Conservation (phyloP, 2,888 invertebrate species). For the Zygothrica quintamaculata region DNA sequence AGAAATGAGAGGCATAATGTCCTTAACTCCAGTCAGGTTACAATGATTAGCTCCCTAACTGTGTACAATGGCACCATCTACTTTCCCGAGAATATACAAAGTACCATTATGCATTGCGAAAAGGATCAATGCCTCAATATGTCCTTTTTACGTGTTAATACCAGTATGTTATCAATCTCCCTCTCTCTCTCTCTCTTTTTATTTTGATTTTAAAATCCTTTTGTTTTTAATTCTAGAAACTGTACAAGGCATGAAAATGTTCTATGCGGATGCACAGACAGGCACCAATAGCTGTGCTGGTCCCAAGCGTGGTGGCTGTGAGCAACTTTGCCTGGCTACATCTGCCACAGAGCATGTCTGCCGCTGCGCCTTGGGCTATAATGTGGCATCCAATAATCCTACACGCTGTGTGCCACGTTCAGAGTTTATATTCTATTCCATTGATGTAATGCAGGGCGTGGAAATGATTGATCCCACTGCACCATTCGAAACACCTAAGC, state of each 20-base stretch:
- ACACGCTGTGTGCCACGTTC: constrained; percentile 86
- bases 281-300: constrained; percentile 87
- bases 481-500: constrained; percentile 67
- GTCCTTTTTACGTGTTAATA: constrained; percentile 86
- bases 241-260: constrained; percentile 89
- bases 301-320: constrained; percentile 86
- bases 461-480: constrained; percentile 76
- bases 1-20: constrained; percentile 79
- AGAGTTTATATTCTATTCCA: constrained; percentile 91
- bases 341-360: constrained; percentile 87
- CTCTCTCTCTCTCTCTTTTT: no score
- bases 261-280: constrained; percentile 88
- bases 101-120: constrained; percentile 87
- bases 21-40: constrained; percentile 79
- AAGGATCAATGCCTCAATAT: constrained; percentile 86
- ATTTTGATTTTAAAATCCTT: no score
- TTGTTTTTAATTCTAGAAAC: no score
- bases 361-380: constrained; percentile 91
- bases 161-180: constrained; percentile 83
- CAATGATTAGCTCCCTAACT: constrained; percentile 87
- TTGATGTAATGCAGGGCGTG: constrained; percentile 91
- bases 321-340: constrained; percentile 90
- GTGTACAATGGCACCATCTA: constrained; percentile 88
- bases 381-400: constrained; percentile 85
- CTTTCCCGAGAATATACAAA: constrained; percentile 88